Base-by-base conservation (phyloP, 2,113 vertebrate species). In the Litocranius walleri region DNA sequence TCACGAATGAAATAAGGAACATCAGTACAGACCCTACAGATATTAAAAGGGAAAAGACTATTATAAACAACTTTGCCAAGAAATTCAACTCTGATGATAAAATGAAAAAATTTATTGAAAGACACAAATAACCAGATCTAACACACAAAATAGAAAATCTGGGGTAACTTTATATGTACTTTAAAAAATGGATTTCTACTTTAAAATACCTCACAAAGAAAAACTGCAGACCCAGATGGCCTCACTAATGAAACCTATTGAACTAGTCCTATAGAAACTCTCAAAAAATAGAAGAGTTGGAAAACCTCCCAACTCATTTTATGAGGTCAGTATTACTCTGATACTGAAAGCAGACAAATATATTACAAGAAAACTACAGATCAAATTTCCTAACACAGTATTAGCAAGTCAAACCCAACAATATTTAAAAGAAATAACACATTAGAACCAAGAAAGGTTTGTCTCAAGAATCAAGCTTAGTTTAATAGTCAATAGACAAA, bases 121-220 rank as follows among this genome's bases (percentile, higher is more conserved):
- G 36, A 96, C 12, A 81, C 62, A 84, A 86, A 92, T 86, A 27
- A 88, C 86, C 54, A 96, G 95, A 82, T 29, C 30, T 61, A 71
- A 91, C 40, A 62, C 16, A 92, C 80, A 33, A 96, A 88, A 90
- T 1, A 90, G 30, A 97, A 90, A 94, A 71, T 77, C 6, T 67
- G 50, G 50, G 93, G 36, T 43, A 91, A n/a, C 21, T 16, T 36
- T 62, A 43, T 29, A 95, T 29, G 14, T 88, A 71, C 54, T 90
- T 67, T 91, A 67, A 29, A 84, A 93, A 95, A 2, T 80, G 16
- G 92, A 78, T 87, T 82, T 14, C 83, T 61, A 78, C 83, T 59
- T 91, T 88, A 93, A 96, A 97, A 95, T 13, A 64, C 83, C 27
- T 87, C 64, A 77, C 29, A 89, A 96, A 91, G 52, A 90, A 94